Evolutionary conservation across 2,797 vertebrate genomes (phyloP).

Genomic region (Adrianichthys oophorus): DNA sequence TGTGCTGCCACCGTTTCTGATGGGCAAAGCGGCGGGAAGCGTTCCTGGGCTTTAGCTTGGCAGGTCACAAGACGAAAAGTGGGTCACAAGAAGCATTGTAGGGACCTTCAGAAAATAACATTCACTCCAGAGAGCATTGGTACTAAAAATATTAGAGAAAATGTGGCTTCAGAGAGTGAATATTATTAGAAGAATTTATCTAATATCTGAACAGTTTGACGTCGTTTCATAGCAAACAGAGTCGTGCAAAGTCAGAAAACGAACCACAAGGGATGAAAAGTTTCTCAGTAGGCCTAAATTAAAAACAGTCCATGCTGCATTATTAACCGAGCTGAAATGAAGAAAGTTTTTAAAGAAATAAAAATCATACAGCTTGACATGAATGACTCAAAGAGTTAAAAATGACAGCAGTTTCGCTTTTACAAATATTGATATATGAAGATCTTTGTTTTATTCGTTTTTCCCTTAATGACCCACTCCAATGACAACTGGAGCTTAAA

Average conservation of each 20-base stretch:
- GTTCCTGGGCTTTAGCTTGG: constrained; percentile 32
- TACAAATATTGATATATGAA: constrained; percentile 32
- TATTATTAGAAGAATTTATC: neutral
- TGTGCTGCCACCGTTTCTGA: constrained; percentile 32
- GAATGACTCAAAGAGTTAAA: constrained; percentile 37
- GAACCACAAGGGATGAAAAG: constrained; percentile 40
- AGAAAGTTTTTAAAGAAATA: constrained; percentile 28
- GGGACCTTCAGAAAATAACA: neutral
- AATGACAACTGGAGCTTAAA: no score
- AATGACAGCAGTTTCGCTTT: constrained; percentile 30
- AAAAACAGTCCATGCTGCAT: constrained; percentile 53
- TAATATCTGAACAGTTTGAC: constrained; percentile 12
- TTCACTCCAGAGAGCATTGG: no score
- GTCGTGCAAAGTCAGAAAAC: constrained; percentile 14
- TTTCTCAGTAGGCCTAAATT: constrained; percentile 51
- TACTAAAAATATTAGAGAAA: neutral
- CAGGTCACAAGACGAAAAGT: constrained; percentile 38
- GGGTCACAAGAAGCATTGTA: constrained; percentile 37
- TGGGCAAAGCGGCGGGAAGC: constrained; percentile 22
- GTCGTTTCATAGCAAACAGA: constrained; percentile 39
- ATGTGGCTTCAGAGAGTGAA: constrained; percentile 7
- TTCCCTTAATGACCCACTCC: neutral
- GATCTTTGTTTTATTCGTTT: constrained; percentile 10
- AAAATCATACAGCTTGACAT: constrained; percentile 25
- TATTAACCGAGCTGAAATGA: constrained; percentile 42